Conservation (phyloP, 1,140 invertebrate species). For the Stegodyphus mimosarum region DNA sequence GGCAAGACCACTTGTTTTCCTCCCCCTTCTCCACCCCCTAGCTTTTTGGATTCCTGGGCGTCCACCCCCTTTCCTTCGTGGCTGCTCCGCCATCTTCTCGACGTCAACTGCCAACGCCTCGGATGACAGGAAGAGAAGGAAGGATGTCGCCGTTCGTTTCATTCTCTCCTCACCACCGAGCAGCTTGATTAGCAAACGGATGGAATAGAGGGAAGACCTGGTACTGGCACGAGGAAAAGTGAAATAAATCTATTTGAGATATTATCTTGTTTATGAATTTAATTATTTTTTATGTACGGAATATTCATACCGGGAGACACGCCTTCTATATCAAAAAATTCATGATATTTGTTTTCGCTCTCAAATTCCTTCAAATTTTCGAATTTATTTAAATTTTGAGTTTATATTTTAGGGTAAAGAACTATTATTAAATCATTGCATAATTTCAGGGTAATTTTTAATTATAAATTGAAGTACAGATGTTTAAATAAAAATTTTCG, state of each 20-base stretch:
- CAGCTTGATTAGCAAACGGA: not conserved
- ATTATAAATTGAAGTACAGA: too few relatives aligned
- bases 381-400: too few relatives aligned
- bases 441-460: too few relatives aligned
- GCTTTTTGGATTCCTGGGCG: conserved; percentile 35
- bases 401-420: too few relatives aligned
- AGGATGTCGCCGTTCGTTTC: not conserved
- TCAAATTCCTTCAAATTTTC: too few relatives aligned
- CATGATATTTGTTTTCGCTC: too few relatives aligned
- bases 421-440: too few relatives aligned
- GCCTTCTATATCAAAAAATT: too few relatives aligned
- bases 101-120: conserved; percentile 47
- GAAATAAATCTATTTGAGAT: not conserved
- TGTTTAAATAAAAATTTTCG: too few relatives aligned
- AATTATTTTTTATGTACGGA: too few relatives aligned
- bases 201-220: not conserved
- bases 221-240: not conserved
- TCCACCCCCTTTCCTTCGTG: not conserved
- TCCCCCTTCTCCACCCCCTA: conserved; percentile 7
- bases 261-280: too few relatives aligned
- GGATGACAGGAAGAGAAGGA: conserved; percentile 26
- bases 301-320: too few relatives aligned
- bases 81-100: conserved; percentile 11
- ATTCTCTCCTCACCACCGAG: not conserved
- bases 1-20: conserved; percentile 49